These are phyloP conservation scores for Thunnus thynnus DNA, from an alignment of 2,113 vertebrate species.

Conservation along the genomic window DNA sequence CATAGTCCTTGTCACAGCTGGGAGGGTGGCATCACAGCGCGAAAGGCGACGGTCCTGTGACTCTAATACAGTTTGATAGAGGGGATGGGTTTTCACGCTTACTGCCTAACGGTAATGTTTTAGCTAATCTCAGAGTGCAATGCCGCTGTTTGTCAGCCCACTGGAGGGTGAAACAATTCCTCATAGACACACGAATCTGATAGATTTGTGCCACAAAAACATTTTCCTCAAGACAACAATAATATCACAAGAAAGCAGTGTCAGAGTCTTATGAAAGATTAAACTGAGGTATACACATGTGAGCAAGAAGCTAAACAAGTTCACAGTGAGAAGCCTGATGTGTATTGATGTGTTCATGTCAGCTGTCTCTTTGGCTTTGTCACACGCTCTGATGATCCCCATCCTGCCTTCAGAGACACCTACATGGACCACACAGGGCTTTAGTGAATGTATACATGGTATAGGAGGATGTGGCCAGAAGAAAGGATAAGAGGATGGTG, in stretches of 20 bases:
- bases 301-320: conserved; percentile 20
- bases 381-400: conserved; percentile 29
- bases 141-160: conserved; percentile 4
- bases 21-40: conserved; percentile 3
- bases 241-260: background rate
- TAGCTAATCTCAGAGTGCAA: conserved; percentile 35
- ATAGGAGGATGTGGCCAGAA: background rate
- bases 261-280: background rate
- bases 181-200: background rate
- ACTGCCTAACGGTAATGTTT: conserved; percentile 41
- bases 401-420: conserved; percentile 12
- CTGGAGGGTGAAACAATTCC: conserved; percentile 8
- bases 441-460: background rate
- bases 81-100: conserved; percentile 35
- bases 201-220: background rate
- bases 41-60: conserved; percentile 24
- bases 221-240: background rate
- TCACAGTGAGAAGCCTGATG: conserved; percentile 13
- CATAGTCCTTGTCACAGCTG: conserved; percentile 46
- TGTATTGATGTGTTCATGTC: conserved; percentile 62
- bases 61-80: conserved; percentile 56
- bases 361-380: conserved; percentile 46
- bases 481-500: background rate
- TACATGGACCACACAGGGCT: conserved; percentile 3
- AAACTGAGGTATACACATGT: background rate